Conservation (phyloP, 2,888 invertebrate species). For the Himalopsyche kuldschensis region DNA sequence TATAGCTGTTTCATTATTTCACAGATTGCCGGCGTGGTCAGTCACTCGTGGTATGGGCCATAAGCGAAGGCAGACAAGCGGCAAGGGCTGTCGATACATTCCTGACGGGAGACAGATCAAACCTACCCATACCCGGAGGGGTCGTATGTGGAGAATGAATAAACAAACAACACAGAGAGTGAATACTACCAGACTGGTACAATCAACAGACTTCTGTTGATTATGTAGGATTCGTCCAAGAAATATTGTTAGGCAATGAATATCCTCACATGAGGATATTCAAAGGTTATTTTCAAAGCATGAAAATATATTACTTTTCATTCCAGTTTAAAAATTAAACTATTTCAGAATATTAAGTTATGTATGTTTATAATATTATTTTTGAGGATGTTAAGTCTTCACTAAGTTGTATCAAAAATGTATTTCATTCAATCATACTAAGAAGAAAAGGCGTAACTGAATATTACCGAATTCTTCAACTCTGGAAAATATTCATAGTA, state of each 20-base stretch:
- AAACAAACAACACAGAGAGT: constrained; percentile 13
- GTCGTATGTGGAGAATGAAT: constrained; percentile 61
- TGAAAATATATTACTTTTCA: background rate
- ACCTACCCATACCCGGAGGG: constrained; percentile 91
- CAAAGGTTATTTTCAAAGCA: background rate
- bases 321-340: background rate
- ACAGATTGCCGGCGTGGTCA: constrained; percentile 98
- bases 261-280: background rate
- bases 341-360: background rate
- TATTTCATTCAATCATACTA: no score
- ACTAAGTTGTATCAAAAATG: background rate
- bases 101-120: constrained; percentile 72
- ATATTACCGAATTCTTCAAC: no score
- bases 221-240: background rate
- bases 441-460: no score
- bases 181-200: background rate
- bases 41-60: constrained; percentile 98
- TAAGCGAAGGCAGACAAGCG: constrained; percentile 96
- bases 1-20: background rate
- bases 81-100: constrained; percentile 90
- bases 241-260: background rate
- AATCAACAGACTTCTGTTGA: background rate
- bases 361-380: background rate
- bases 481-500: no score
- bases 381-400: background rate